Evolutionary conservation across 2,888 invertebrate species (phyloP), one percentile per base, ranked within the genome.

Genomic region (Protodeltote pygarga): DNA sequence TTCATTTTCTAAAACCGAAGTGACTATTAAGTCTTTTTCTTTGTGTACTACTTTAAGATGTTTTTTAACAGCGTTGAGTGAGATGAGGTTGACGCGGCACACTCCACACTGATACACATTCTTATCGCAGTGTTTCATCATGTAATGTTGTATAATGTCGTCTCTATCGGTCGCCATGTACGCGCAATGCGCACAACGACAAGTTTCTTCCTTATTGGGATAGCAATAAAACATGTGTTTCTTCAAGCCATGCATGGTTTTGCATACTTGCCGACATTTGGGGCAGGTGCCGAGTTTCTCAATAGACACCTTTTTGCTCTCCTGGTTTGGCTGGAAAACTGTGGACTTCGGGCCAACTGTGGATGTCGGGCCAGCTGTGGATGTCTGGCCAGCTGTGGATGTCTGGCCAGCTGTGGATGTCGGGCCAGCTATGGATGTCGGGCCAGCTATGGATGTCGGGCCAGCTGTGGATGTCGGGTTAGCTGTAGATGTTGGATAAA

Each of bases 201-300:
- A 24, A 19, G 29, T 25, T 33, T 45, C 5, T 29, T 9, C 28
- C 73, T 78, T 24, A 15, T 75, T 63, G 0, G 65, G 46, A 32
- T 42, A 60, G 21, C 69, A 69, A 15, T 19, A 25, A 9, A 16
- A 41, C 3, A 77, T 19, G 57, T 90, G 89, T 37, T 64, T 73
- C 49, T 75, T 86, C 8, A 88, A 77, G 0, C 68, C 77, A 0
- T 38, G 21, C 1, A 49, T 47, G 4, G 39, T 38, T 31, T 63
- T 83, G 6, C 49, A 64, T 1, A 60, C 1, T 0, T 20, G 13
- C 0, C 5, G 21, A 49, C 91, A 92, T 8, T 67, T 66, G 0
- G 79, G 74, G 32, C 91, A 92, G 31, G 69, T 79, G 33, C 62
- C 76, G 11, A 87, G 52, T 2, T 2, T 1, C 0, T 17, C 25